Conservation (phyloP, 1,140 invertebrate species). For the Lordiphosa collinella region DNA sequence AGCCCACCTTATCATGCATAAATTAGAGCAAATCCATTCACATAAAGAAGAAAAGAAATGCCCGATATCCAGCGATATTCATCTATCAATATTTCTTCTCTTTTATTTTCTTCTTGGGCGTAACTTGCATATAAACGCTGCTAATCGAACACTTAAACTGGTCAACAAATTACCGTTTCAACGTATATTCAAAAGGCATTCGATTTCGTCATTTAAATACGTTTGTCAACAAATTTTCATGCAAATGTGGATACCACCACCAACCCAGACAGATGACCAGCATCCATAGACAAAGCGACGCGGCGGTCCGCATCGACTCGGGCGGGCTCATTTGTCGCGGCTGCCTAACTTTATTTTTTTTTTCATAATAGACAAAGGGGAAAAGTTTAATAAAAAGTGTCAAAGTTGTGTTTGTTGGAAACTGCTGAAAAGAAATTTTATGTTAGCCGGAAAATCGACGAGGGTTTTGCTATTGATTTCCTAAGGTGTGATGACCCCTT, state of each 20-base stretch:
- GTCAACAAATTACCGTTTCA: constrained; percentile 76
- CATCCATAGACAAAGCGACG: constrained; percentile 67
- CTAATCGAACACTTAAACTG: constrained; percentile 75
- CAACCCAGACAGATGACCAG: constrained; percentile 62
- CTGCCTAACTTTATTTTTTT: constrained; percentile 42
- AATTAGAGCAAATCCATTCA: constrained; percentile 46
- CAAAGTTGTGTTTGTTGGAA: constrained; percentile 38
- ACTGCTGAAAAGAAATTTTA: constrained; percentile 65
- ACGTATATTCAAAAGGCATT: constrained; percentile 36
- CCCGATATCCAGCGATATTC: constrained; percentile 11
- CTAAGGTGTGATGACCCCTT: constrained; percentile 68
- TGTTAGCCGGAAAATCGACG: constrained; percentile 37
- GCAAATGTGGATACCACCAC: constrained; percentile 41
- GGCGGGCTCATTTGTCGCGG: constrained; percentile 72
- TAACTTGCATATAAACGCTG: constrained; percentile 76
- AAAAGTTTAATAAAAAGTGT: constrained; percentile 60
- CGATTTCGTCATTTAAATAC: constrained; percentile 57
- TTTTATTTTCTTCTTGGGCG: constrained; percentile 24
- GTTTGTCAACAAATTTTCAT: constrained; percentile 73
- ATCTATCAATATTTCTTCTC: constrained; percentile 16
- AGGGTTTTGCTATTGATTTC: constrained; percentile 64
- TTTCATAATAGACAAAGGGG: constrained; percentile 19
- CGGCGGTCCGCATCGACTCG: constrained; percentile 56
- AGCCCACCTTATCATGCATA: constrained; percentile 62
- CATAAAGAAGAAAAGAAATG: constrained; percentile 20